Conservation (phyloP, 2,888 invertebrate species). For the Elegia similella region DNA sequence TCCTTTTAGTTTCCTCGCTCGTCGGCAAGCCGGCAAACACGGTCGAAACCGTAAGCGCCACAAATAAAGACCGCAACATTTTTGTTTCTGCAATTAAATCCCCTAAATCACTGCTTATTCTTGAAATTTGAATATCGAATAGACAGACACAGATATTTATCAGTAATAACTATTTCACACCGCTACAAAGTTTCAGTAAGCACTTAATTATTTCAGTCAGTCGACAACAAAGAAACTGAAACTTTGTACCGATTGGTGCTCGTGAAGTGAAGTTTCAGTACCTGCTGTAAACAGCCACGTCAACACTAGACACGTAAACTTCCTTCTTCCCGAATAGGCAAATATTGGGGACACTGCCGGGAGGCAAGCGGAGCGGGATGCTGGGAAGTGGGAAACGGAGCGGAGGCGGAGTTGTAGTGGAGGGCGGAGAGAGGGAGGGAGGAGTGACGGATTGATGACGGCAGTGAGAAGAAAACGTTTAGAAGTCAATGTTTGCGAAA, state of each 20-base stretch:
- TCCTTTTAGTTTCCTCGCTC: slow-evolving; percentile 85
- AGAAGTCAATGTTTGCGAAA: too few species aligned
- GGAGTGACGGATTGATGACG: too few species aligned
- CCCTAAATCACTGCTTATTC: background rate
- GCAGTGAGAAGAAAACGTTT: too few species aligned
- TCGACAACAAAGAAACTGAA: background rate
- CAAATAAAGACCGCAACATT: slow-evolving; percentile 63
- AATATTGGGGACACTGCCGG: slow-evolving; percentile 31
- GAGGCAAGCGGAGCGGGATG: slow-evolving; percentile 20
- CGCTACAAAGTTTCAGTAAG: background rate
- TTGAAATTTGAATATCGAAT: background rate
- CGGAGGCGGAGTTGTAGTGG: slow-evolving; percentile 6
- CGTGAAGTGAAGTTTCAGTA: slow-evolving; percentile 22
- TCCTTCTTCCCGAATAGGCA: slow-evolving; percentile 51
- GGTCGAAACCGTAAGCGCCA: slow-evolving; percentile 62
- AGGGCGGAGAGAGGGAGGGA: background rate
- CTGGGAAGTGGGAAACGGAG: slow-evolving; percentile 1
- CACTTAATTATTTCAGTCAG: background rate
- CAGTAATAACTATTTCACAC: background rate
- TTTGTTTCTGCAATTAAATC: slow-evolving; percentile 22
- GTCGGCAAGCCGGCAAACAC: slow-evolving; percentile 84
- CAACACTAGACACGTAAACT: slow-evolving; percentile 61
- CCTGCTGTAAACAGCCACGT: slow-evolving; percentile 57
- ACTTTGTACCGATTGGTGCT: background rate
- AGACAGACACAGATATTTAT: background rate